A percentile compares a stretch with the other conserved stretches of the same genome.
Conservation (phyloP, 37 sponge, comb jelly and placozoan species). For the Diacarnus erythraeanus region DNA sequence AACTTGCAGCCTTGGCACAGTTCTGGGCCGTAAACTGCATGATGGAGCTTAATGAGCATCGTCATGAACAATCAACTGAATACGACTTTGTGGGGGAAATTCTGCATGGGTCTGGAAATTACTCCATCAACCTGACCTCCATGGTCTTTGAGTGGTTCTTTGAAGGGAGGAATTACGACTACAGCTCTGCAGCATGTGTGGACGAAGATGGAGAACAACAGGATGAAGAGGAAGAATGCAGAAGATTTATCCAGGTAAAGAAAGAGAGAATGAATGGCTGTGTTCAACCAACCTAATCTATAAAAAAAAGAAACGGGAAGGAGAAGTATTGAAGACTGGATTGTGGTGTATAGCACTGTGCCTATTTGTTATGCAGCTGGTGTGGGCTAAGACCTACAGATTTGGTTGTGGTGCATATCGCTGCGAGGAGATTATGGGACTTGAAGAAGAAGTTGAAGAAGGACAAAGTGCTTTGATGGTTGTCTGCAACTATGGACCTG, state of each 20-base stretch:
- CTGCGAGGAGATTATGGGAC: conserved; percentile 23
- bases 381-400: conserved; percentile 20
- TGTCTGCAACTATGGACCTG: conserved; percentile 36
- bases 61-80: conserved; percentile 25
- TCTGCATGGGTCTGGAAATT: conserved; percentile 16
- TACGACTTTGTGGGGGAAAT: conserved; percentile 42
- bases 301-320: background rate
- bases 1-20: conserved; percentile 19
- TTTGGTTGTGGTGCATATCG: conserved; percentile 26
- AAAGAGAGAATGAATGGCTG: no score
- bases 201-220: conserved; percentile 22
- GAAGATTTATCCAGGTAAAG: conserved; percentile 22
- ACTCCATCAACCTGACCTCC: conserved; percentile 9
- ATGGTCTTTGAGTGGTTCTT: conserved; percentile 25
- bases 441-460: conserved; percentile 20
- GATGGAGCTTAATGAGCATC: conserved; percentile 28
- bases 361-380: conserved; percentile 14
- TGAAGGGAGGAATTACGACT: conserved; percentile 15
- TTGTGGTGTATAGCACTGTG: background rate
- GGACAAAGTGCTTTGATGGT: conserved; percentile 5
- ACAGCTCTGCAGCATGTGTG: conserved; percentile 2
- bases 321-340: background rate
- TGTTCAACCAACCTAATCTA: no score
- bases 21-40: conserved; percentile 26
- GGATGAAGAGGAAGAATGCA: conserved; percentile 17